Conservation (phyloP, 2,888 invertebrate species). For the Osmoderma eremita region DNA sequence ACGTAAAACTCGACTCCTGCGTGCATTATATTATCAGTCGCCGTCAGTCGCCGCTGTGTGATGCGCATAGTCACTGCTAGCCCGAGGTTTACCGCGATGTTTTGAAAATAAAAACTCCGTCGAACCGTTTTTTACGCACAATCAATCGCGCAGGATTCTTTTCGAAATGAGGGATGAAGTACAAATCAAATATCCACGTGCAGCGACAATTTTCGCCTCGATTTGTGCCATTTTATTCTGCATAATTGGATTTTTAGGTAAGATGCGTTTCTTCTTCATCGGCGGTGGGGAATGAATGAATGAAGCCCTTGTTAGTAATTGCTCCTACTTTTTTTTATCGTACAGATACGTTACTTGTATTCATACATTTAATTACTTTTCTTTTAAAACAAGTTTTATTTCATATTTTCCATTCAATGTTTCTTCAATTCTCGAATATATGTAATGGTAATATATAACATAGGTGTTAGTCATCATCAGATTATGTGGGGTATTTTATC, state of each 20-base stretch:
- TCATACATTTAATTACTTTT: no score
- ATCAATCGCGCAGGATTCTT: no score
- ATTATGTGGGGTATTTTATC: constrained; percentile 11
- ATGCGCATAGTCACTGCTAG: background rate
- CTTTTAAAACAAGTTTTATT: no score
- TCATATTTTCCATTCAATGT: no score
- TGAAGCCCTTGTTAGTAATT: constrained; percentile 9
- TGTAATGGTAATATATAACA: no score
- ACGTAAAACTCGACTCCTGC: background rate
- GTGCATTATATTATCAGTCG: background rate
- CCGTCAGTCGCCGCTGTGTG: background rate
- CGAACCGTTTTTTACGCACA: background rate
- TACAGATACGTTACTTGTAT: background rate
- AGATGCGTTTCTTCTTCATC: constrained; percentile 54
- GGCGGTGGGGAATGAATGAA: background rate
- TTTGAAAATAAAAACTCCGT: background rate
- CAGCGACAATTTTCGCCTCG: constrained; percentile 81
- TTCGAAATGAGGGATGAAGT: constrained; percentile 29
- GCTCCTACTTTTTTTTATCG: constrained; percentile 38
- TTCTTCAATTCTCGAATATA: no score
- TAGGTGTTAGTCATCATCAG: constrained; percentile 26
- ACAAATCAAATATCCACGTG: constrained; percentile 70
- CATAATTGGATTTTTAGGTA: constrained; percentile 82
- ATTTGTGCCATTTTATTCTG: constrained; percentile 83
- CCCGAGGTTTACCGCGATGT: background rate